These are phyloP conservation scores for Rhea americana DNA, from an alignment of 2,113 vertebrate genomes.

Conservation along the genomic window DNA sequence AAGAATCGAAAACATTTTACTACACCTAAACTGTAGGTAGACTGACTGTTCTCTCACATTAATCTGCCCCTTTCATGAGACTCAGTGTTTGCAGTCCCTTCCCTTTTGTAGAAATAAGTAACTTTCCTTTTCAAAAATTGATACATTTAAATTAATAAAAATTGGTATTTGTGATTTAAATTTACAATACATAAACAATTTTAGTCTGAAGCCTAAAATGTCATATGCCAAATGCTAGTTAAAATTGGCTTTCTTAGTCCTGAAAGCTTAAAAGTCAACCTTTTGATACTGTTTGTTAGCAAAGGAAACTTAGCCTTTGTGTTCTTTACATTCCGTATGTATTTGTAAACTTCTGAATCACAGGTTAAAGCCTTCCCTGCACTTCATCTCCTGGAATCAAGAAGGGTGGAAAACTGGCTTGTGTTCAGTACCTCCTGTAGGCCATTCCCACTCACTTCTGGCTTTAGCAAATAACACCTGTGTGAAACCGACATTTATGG, in stretches of 20 bases:
- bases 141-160: neutral
- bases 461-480: conserved; percentile 95
- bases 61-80: neutral
- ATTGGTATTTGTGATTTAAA: neutral
- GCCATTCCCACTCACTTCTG: conserved; percentile 89
- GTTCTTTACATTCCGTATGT: neutral
- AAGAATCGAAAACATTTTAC: neutral
- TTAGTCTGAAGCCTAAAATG: neutral
- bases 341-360: conserved; percentile 20
- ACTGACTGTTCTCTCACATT: neutral
- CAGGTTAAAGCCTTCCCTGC: conserved; percentile 88
- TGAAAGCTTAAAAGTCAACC: neutral
- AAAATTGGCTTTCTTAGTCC: neutral
- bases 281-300: neutral
- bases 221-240: neutral
- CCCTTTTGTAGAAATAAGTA: neutral
- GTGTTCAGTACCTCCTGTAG: conserved; percentile 92
- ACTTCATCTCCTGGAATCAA: conserved; percentile 94
- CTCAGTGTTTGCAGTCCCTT: neutral
- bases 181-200: neutral
- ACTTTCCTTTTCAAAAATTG: neutral
- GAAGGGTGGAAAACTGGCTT: conserved; percentile 97
- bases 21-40: neutral
- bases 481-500: conserved; percentile 86
- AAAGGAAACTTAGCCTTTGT: neutral